Base-by-base conservation (phyloP, 1,140 invertebrate genomes). In the Cyclargus thomasi region DNA sequence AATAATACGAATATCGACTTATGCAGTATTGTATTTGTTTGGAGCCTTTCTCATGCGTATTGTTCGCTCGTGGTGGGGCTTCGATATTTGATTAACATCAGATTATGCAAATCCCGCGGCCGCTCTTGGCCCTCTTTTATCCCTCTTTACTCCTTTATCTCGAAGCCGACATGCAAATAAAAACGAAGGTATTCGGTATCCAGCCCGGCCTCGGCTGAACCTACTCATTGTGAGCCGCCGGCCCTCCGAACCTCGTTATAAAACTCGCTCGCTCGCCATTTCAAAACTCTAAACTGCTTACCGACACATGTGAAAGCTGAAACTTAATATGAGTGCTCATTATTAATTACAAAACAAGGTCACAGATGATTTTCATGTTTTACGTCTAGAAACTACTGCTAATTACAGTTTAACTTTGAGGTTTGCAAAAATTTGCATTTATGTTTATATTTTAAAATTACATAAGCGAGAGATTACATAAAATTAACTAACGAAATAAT, bases 51-150 rank as follows among this genome's bases (percentile, higher is more conserved):
- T 20, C 18, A 10, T 59, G 8, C 55, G 55, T 59, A 59, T 59
- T 59, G 55, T 59, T 59, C 55, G 55, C 18, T 21, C 55, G 79
- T 72, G 74, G 75, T 79, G 74, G 75, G 76, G 74, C 79, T 76
- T 73, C 75, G 72, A 79, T 80, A 78, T 86, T 87, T 90, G 87
- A 88, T 90, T 88, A 87, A 82, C 83, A 90, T 90, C 87, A 85
- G 87, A 88, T 88, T 90, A 90, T 90, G 86, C 86, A 88, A 90
- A 90, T 90, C 82, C 78, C 86, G 81, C 86, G 81, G 82, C 79
- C 83, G 83, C 84, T 84, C 83, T 83, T 79, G 76, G 85, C 86
- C 82, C 72, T 83, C 76, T 85, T 86, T 83, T 85, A 77, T 80
- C 80, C 81, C 70, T 81, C 73, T 75, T 85, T 73, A 78, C 75